A percentile compares a stretch with the other conserved stretches of the same genome.
Evolutionary conservation across 2,888 invertebrate genomes (phyloP).

Genomic region (Oxyteleia sp.): DNA sequence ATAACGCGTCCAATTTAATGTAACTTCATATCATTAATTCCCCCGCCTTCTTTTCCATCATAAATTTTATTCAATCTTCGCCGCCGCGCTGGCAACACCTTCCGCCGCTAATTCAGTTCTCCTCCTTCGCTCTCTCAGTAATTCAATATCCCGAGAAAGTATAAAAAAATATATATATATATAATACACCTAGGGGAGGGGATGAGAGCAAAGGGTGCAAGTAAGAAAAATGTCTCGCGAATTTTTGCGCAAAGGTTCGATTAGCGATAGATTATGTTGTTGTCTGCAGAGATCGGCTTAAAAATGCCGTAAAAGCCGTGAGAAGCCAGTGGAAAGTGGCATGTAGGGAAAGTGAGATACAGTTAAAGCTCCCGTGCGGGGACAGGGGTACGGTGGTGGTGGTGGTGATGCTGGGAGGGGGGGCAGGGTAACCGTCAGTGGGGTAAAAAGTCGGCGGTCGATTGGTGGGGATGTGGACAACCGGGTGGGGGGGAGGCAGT

Average conservation of each 20-base stretch:
- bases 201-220: constrained; percentile 6
- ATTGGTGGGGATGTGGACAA: constrained; percentile 50
- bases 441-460: constrained; percentile 78
- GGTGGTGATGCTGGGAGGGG: constrained; percentile 13
- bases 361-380: constrained; percentile 63
- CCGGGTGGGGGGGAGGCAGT: constrained; percentile 79
- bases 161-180: too few species aligned
- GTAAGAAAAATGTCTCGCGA: constrained; percentile 69
- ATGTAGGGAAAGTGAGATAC: constrained; percentile 76
- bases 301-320: constrained; percentile 86
- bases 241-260: constrained; percentile 82
- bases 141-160: not conserved
- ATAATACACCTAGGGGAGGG: too few species aligned
- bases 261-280: constrained; percentile 87
- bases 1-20: constrained; percentile 20
- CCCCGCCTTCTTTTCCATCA: constrained; percentile 1
- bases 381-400: constrained; percentile 32
- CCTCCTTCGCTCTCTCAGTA: not conserved
- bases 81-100: not conserved
- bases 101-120: constrained; percentile 9
- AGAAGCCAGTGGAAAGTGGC: constrained; percentile 78
- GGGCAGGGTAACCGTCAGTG: constrained; percentile 71
- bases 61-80: not conserved
- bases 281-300: constrained; percentile 85
- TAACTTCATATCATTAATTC: constrained; percentile 31